Conservation (phyloP, 2,888 invertebrate genomes). For the Cerastis leucographa region DNA sequence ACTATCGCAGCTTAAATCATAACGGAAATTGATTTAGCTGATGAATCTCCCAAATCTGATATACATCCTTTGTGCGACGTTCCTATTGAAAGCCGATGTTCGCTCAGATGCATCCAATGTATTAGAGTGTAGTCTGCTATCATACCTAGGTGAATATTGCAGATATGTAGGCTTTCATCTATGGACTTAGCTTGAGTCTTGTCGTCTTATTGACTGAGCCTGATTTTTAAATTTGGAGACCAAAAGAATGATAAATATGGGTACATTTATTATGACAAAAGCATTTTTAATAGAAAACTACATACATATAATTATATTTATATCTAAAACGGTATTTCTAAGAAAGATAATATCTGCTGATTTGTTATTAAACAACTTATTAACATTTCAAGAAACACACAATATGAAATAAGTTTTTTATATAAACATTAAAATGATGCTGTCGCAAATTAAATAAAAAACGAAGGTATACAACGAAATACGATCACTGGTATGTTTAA, state of each 20-base stretch:
- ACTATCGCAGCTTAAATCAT: not conserved
- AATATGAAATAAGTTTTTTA: not conserved
- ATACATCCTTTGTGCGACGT: slow-evolving; percentile 1
- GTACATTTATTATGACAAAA: not conserved
- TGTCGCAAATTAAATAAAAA: not conserved
- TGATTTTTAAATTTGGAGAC: not conserved
- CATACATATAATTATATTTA: not conserved
- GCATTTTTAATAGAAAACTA: too few species aligned
- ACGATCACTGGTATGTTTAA: too few species aligned
- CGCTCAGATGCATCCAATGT: slow-evolving; percentile 23
- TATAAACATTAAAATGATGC: not conserved
- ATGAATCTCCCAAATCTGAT: slow-evolving; percentile 14
- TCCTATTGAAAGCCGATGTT: slow-evolving; percentile 26
- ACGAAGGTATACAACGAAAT: not conserved
- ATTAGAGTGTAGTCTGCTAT: not conserved
- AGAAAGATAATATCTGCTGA: not conserved
- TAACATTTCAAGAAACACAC: not conserved
- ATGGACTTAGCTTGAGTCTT: not conserved
- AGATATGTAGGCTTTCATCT: not conserved
- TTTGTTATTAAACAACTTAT: not conserved
- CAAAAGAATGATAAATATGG: not conserved
- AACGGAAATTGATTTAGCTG: slow-evolving; percentile 12
- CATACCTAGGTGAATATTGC: not conserved
- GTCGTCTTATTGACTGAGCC: not conserved
- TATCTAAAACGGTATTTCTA: not conserved